Base-by-base conservation (phyloP, 2,888 invertebrate species). In the Melinaea marsaeus region DNA sequence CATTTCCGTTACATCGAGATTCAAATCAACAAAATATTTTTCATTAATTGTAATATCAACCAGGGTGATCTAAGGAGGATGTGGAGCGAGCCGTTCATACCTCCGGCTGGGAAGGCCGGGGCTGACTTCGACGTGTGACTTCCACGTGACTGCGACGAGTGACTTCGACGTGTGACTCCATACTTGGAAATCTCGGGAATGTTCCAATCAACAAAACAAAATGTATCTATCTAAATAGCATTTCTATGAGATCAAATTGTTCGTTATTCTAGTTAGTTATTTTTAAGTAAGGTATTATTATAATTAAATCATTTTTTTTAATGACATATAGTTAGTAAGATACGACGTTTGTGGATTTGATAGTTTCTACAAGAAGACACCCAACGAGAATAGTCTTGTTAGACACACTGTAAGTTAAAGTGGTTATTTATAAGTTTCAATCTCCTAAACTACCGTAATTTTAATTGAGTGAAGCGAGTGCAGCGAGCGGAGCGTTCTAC, bases 21-120 rank as follows among this genome's bases (percentile, higher is more conserved):
- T 22, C 22, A 22, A 45, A 2, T 45, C 11, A 46, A 2, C 7
- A 46, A 46, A 13, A 9, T 0, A 9, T 46, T 13, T 46, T 46
- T 13, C 7, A 46, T 1, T 46, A n/a, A 46, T 9, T 51, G 9
- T 51, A 2, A 48, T 51, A 11, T 32, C 32, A 42, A 11, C 6
- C 88, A 98, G 98, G 98, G 99, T 71, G 99, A 99, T 92, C 92
- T 99, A 76, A 92, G 98, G 82, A 93, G 98, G 78, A 99, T 99
- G 98, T 99, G 99, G 99, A 97, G 97, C 80, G 98, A 98, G 88
- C 97, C 97, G 71, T 98, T 98, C 90, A 96, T 96, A 89, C 95
- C 96, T 77, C 93, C 93, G 79, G 93, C 94, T 79, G 94, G 96
- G 74, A 97, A 96, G 72, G 75, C 72, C 55, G 83, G 82, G 66